Evolutionary conservation across 2,888 invertebrate species (phyloP), one percentile per base, ranked within the genome.

Genomic region (Tetrapedia diversipes): DNA sequence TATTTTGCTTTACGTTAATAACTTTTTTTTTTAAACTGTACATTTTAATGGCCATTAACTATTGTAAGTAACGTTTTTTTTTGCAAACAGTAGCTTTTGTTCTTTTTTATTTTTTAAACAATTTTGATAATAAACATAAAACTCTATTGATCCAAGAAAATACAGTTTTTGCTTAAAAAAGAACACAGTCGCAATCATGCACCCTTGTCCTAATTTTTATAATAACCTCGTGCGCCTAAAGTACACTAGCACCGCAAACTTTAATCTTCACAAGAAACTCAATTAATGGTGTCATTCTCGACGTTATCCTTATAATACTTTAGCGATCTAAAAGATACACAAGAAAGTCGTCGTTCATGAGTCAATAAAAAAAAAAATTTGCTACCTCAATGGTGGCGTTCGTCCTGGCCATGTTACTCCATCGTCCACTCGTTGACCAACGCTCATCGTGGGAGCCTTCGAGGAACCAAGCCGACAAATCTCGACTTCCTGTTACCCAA

Each of bases 401-500:
- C 34, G 14, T 45, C 34, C 45, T 24, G n/a, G n/a, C 14, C n/a
- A 27, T 14, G n/a, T 11, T 54, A 34, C 49, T 49, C 56, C 47
- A 14, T 34, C 60, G 7, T 57, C 41, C 70, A 59, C 22, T 19
- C 24, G 66, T 63, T 51, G 59, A 34, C 57, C 53, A 37, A 29
- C n/a, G 57, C 16, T n/a, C n/a, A 10, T 19, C 49, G 68, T 70
- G 64, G 75, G 67, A 71, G 45, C 54, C 73, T 74, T 67, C 61
- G 54, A 56, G 67, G 47, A 81, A 79, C 68, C 63, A 22, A 34
- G 57, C 53, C 29, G 51, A 51, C 68, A 69, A 73, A 82, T 79
- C 75, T 75, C n/a, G 45, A 77, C 80, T 82, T 88, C 88, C 88
- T 88, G 87, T 86, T 80, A 80, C 79, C 77, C 80, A 84, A 85